Evolutionary conservation across 2,113 vertebrate species (phyloP), one percentile per base, ranked within the genome.

Genomic region (Lepidothrix coronata): DNA sequence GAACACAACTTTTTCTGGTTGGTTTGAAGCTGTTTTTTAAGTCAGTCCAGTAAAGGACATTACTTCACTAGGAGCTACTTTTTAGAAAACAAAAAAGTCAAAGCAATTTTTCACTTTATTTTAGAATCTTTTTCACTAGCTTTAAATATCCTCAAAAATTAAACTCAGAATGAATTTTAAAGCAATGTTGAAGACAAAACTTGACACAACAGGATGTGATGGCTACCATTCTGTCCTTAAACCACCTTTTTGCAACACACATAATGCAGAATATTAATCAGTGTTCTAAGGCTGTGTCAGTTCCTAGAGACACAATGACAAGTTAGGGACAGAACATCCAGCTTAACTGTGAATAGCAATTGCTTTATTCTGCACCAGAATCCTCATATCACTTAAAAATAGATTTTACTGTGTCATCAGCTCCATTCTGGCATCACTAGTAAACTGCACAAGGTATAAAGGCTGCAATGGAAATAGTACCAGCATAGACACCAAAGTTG

Each of bases 401-500:
- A 93, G 78, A 95, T 93, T 91, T 87, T 79, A 93, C 93, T 79
- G 75, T 96, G 88, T 93, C 86, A 83, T 95, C 89, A 85, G 68
- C 91, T 92, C 80, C 77, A 25, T 84, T 87, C 85, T 94, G 89
- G 67, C 95, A 94, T 83, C 83, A 39, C 79, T 90, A 78, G 93
- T 77, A 93, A 75, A 89, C 66, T 77, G 54, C 28, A 39, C 27
- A 31, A 77, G 65, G 66, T 76, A 84, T 68, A 85, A 93, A 95
- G 88, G 54, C 75, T 91, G 48, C 51, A 33, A 46, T 58, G 57
- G 62, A 92, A 82, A 84, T 67, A 25, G 37, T 66, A 74, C 39
- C 57, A 63, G 37, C 67, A 54, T 6, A 94, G 76, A 93, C 15
- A 88, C 55, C 61, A 46, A 94, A 96, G 77, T 96, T 92, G 52